Conservation (phyloP, 1,140 invertebrate genomes). For the Drosophila yakuba region DNA sequence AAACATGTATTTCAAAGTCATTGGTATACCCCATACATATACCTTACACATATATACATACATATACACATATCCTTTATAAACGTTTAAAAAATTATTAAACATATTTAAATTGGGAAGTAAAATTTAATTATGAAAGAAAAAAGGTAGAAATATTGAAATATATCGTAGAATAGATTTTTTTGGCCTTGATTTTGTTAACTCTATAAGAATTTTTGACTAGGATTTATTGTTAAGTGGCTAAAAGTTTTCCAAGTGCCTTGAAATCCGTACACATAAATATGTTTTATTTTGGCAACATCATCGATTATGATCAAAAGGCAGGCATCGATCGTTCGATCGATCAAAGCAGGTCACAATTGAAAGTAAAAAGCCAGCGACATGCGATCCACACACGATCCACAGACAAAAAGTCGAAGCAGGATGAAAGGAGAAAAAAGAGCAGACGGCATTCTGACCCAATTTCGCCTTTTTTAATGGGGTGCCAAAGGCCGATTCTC, state of each 20-base stretch:
- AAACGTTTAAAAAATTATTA: too few relatives aligned
- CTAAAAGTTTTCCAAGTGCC: slow-evolving; percentile 13
- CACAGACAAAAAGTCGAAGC: slow-evolving; percentile 39
- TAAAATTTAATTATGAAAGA: neutral
- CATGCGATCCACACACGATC: slow-evolving; percentile 51
- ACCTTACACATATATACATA: too few relatives aligned
- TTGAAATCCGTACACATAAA: slow-evolving; percentile 25
- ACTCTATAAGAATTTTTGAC: too few relatives aligned
- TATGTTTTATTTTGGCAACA: slow-evolving; percentile 67
- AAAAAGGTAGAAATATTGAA: neutral
- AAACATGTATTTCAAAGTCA: neutral
- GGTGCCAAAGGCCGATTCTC: slow-evolving; percentile 74
- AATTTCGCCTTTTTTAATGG: slow-evolving; percentile 78
- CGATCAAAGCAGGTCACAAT: slow-evolving; percentile 77
- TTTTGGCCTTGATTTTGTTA: too few relatives aligned
- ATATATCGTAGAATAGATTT: too few relatives aligned
- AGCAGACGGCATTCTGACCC: slow-evolving; percentile 59
- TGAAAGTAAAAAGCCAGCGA: slow-evolving; percentile 75
- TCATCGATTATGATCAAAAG: slow-evolving; percentile 80
- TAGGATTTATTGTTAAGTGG: too few relatives aligned
- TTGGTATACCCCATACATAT: too few relatives aligned
- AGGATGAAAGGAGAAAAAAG: slow-evolving; percentile 56
- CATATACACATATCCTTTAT: too few relatives aligned
- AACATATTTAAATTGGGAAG: too few relatives aligned
- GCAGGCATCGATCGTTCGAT: slow-evolving; percentile 59